These are phyloP conservation scores for Trichogramma dendrolimi DNA, from an alignment of 2,888 invertebrate species.

Conservation along the genomic window DNA sequence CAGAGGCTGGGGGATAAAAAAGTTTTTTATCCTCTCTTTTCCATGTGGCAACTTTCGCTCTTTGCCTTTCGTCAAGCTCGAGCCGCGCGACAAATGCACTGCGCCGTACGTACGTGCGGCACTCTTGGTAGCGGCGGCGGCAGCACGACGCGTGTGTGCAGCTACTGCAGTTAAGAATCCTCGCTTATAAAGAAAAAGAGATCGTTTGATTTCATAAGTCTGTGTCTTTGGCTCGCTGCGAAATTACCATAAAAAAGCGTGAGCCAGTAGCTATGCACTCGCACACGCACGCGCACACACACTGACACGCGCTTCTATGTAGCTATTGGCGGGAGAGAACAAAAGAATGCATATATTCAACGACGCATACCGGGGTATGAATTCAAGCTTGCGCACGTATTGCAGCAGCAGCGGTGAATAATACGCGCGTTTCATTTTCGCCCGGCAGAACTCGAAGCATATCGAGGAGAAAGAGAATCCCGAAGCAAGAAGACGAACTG, in stretches of 20 bases:
- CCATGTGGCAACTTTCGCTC: not conserved
- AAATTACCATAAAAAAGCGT: conserved; percentile 48
- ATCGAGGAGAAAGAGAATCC: too few species aligned
- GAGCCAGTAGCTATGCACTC: too few species aligned
- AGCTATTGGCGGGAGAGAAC: conserved; percentile 39
- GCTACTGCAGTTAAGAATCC: too few species aligned
- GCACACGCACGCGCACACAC: too few species aligned
- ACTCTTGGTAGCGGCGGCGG: too few species aligned
- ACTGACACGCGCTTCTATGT: conserved; percentile 31
- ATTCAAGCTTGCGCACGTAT: conserved; percentile 36
- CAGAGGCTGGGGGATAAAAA: too few species aligned
- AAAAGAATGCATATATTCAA: conserved; percentile 43
- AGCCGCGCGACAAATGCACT: not conserved
- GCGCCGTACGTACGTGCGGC: too few species aligned
- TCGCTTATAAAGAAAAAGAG: not conserved
- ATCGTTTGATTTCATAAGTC: conserved; percentile 36
- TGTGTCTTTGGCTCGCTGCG: conserved; percentile 34
- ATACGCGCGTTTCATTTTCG: conserved; percentile 46
- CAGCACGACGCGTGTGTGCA: too few species aligned
- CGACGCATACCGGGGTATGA: conserved; percentile 35
- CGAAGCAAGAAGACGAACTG: too few species aligned
- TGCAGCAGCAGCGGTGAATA: conserved; percentile 42
- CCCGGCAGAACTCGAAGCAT: not conserved
- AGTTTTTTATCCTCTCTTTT: too few species aligned
- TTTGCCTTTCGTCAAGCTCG: not conserved